Base-by-base conservation (phyloP, 23 tunicate genomes). In the Styela clava region DNA sequence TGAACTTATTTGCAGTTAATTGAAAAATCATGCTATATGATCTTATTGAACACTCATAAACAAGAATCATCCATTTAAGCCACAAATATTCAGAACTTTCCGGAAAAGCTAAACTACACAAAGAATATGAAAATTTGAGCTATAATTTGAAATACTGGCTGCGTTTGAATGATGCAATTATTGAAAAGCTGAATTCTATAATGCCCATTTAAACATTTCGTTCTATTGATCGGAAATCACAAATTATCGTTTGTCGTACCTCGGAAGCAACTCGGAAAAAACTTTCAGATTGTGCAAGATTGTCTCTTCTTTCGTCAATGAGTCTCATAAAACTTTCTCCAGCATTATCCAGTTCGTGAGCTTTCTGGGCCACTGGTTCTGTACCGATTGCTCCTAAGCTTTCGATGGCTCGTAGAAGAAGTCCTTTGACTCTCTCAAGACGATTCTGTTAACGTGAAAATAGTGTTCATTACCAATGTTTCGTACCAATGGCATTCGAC, bases 271-370 rank as follows among this genome's bases (percentile, higher is more conserved):
- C 29, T 21, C 83, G 63, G 73, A 78, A 89, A 62, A 76, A 89
- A 22, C 16, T 36, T 24, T 79, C 74, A 21, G 63, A 88, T 28
- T 35, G 2, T 34, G 56, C 83, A 19, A 89, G 74, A 37, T 85
- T 85, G 27, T 85, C 78, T 73, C 74, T 73, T 56, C 86, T 68
- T 35, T 79, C 73, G 31, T 89, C 95, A n/a, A 89, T 0, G 9
- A 24, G 51, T 64, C 74, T 64, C 95, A 89, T 89, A 64, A 89
- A 89, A 33, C 79, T 64, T 85, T 89, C 95, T 35, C 88, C 95
- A 3, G 78, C 44, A n/a, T 27, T 35, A 74, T 89, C 95, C 30
- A 89, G 79, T 24, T 79, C 88, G 20, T 61, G 84, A 0, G 95
- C 88, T 56, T 84, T 73, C 22, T 73, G n/a, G 51, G 80, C 73